phyloP scores from a whole-genome alignment of 1,140 invertebrate species.

The Zaprionus africanus region DNA sequence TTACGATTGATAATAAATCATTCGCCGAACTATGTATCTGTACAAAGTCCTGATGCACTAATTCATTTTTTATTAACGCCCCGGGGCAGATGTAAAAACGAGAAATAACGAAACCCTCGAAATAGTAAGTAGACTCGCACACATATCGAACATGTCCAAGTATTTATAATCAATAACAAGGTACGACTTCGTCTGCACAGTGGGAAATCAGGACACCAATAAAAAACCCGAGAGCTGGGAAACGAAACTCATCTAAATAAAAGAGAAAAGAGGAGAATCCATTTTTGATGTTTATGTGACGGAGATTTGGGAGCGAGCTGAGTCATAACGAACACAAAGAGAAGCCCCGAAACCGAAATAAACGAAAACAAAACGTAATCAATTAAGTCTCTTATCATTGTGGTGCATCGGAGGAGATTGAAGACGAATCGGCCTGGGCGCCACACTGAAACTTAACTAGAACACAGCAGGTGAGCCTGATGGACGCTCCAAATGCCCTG shows the following conservation, averaged over 20 bases:
- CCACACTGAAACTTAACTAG: slow-evolving; percentile 28
- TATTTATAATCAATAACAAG: slow-evolving; percentile 69
- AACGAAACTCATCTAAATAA: slow-evolving; percentile 73
- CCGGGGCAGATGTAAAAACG: slow-evolving; percentile 43
- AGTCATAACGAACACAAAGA: slow-evolving; percentile 23
- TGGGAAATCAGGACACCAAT: slow-evolving; percentile 80
- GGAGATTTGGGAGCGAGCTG: slow-evolving; percentile 44
- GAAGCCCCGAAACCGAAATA: slow-evolving; percentile 10
- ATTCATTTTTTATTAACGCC: slow-evolving; percentile 80
- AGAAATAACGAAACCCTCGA: slow-evolving; percentile 23
- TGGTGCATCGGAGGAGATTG: slow-evolving; percentile 69
- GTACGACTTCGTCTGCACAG: slow-evolving; percentile 52
- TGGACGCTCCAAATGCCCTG: slow-evolving; percentile 16
- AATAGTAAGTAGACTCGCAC: slow-evolving; percentile 6
- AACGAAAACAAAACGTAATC: slow-evolving; percentile 71
- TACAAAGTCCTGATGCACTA: slow-evolving; percentile 62
- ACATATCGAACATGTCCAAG: slow-evolving; percentile 6
- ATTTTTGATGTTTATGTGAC: slow-evolving; percentile 73
- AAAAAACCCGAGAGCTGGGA: slow-evolving; percentile 53
- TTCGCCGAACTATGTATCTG: slow-evolving; percentile 19
- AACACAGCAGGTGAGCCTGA: slow-evolving; percentile 17
- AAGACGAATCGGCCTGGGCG: slow-evolving; percentile 53
- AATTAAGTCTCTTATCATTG: slow-evolving; percentile 84
- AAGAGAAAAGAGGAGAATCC: slow-evolving; percentile 42
- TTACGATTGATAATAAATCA: slow-evolving; percentile 78